Evolutionary conservation across 2,113 vertebrate genomes (phyloP).

Genomic region (Coregonus clupeaformis): DNA sequence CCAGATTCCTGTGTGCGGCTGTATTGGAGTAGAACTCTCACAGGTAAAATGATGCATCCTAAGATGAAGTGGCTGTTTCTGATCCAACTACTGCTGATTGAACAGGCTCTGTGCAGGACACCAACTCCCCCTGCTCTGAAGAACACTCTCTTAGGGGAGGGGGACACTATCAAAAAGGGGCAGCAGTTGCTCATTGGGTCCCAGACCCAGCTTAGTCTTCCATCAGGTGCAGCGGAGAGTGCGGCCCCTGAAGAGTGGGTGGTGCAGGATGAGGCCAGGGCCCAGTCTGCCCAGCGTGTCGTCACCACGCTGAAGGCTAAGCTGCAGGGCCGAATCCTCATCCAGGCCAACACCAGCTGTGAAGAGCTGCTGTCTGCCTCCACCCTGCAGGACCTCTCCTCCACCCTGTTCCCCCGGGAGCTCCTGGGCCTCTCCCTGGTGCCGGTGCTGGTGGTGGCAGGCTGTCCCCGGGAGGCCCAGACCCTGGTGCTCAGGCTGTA

Average conservation of each 20-base stretch:
- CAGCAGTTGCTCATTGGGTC: slow-evolving; percentile 8
- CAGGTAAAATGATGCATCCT: slow-evolving; percentile 48
- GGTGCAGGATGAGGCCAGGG: slow-evolving; percentile 22
- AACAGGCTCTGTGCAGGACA: slow-evolving; percentile 50
- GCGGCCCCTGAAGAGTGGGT: neutral
- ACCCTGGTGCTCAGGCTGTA: slow-evolving; percentile 64
- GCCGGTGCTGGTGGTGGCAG: slow-evolving; percentile 71
- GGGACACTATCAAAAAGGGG: slow-evolving; percentile 17
- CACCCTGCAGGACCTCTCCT: slow-evolving; percentile 60
- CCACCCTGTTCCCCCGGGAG: slow-evolving; percentile 64
- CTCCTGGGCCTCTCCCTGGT: slow-evolving; percentile 76
- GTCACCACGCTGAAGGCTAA: slow-evolving; percentile 45
- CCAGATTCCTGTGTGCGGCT: slow-evolving; percentile 7
- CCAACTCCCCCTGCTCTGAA: slow-evolving; percentile 26
- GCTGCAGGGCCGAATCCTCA: slow-evolving; percentile 47
- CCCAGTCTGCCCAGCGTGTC: slow-evolving; percentile 40
- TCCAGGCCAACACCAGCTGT: slow-evolving; percentile 70
- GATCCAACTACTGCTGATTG: slow-evolving; percentile 67
- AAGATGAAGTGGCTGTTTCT: slow-evolving; percentile 68
- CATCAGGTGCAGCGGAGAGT: slow-evolving; percentile 7
- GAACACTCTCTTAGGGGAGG: neutral
- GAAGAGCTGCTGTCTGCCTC: slow-evolving; percentile 61
- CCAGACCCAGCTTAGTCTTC: slow-evolving; percentile 14
- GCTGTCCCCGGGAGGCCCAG: slow-evolving; percentile 69
- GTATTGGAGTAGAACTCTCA: slow-evolving; percentile 3